These are phyloP conservation scores for Phengaris alcon DNA, from an alignment of 2,888 invertebrate species.

Conservation along the genomic window DNA sequence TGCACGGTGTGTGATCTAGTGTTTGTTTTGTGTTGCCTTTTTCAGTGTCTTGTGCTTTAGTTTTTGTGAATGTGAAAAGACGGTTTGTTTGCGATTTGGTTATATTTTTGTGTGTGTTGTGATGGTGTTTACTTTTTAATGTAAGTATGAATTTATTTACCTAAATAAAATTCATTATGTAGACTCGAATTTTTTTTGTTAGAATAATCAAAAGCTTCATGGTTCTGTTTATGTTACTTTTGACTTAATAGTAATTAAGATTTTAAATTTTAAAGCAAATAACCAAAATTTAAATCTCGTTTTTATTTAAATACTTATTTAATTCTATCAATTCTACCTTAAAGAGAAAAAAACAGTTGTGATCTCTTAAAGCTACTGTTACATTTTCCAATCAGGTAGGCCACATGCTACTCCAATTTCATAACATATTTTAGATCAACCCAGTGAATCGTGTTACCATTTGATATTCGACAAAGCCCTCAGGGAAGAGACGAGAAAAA, in stretches of 20 bases:
- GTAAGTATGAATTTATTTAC: neutral
- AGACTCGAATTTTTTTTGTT: neutral
- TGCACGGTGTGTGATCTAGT: conserved; percentile 18
- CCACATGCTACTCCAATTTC: neutral
- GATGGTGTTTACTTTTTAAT: neutral
- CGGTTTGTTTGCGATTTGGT: conserved; percentile 21
- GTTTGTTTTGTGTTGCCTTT: conserved; percentile 1
- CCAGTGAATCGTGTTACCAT: neutral
- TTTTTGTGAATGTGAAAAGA: neutral
- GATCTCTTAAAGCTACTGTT: neutral
- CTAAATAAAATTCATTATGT: neutral
- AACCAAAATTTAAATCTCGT: too few relatives aligned
- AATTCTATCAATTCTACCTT: neutral
- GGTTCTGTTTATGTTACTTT: neutral
- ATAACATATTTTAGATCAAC: conserved; percentile 1
- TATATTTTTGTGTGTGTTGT: neutral
- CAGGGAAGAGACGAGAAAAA: neutral
- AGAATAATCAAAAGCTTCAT: neutral
- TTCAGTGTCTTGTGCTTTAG: conserved; percentile 14
- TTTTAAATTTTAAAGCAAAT: too few relatives aligned
- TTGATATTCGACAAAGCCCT: neutral
- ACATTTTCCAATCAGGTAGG: too few relatives aligned
- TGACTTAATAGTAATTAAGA: too few relatives aligned
- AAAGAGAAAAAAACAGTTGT: neutral
- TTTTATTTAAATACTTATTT: neutral